phyloP scores from a whole-genome alignment of 2,113 vertebrate genomes.

The Empidonax alnorum region DNA sequence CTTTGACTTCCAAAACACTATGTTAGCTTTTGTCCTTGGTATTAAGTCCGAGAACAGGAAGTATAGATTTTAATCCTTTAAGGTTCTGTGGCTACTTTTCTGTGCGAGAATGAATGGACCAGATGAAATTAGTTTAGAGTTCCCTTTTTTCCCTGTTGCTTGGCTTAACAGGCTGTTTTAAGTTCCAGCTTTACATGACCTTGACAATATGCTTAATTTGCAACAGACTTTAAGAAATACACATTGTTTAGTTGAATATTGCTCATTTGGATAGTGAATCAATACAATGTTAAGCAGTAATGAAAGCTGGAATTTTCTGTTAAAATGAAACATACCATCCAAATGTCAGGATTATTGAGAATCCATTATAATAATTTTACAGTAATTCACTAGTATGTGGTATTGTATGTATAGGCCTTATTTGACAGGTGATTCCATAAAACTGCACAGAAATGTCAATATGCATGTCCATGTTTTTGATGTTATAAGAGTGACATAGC shows the following conservation, averaged over 20 bases:
- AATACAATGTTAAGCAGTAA: slow-evolving; percentile 23
- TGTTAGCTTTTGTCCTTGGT: slow-evolving; percentile 66
- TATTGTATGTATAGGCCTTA: slow-evolving; percentile 66
- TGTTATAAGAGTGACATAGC: slow-evolving; percentile 65
- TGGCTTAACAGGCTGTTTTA: slow-evolving; percentile 55
- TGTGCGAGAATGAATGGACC: slow-evolving; percentile 66
- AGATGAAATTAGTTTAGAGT: slow-evolving; percentile 51
- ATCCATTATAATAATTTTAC: slow-evolving; percentile 38
- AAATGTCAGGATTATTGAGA: slow-evolving; percentile 36
- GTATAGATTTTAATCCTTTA: slow-evolving; percentile 60
- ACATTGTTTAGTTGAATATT: slow-evolving; percentile 21
- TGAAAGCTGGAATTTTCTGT: slow-evolving; percentile 40
- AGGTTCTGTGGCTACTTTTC: slow-evolving; percentile 62
- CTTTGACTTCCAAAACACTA: slow-evolving; percentile 67
- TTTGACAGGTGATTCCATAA: slow-evolving; percentile 63
- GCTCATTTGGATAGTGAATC: slow-evolving; percentile 22
- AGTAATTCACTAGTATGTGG: slow-evolving; percentile 57
- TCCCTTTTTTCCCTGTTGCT: slow-evolving; percentile 18
- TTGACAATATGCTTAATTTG: slow-evolving; percentile 47
- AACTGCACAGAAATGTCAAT: slow-evolving; percentile 64
- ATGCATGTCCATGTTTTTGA: slow-evolving; percentile 69
- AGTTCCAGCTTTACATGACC: slow-evolving; percentile 59
- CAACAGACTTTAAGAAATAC: slow-evolving; percentile 38
- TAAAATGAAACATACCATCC: slow-evolving; percentile 15
- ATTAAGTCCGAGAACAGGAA: slow-evolving; percentile 53